Base-by-base conservation (phyloP, 2,113 vertebrate genomes). In the Reinhardtius hippoglossoides region DNA sequence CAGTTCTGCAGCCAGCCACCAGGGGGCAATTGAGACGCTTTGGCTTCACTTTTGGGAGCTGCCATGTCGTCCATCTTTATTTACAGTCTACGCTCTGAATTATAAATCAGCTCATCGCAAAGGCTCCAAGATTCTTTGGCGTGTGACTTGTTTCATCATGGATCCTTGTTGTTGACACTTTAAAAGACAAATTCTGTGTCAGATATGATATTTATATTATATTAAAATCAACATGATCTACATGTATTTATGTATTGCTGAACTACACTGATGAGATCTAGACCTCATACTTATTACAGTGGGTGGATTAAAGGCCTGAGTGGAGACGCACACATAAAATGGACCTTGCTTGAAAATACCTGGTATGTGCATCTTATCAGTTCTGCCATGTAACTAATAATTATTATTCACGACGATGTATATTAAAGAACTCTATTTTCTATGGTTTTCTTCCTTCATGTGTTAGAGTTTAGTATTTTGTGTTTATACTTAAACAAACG, bases 391-490 rank as follows among this genome's bases (percentile, higher is more conserved):
- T 72, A 75, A 54, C 77, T 81, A 71, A 50, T 79, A 44, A 58
- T 67, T 63, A 44, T 65, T 20, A 56, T 69, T 80, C 61, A 54
- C 62, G 1, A 37, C 27, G 18, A 16, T 88, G 80, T 82, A 82
- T 84, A 85, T 85, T 75, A 70, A 84, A 90, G 78, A 87, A 82
- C 82, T 88, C 81, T 91, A 84, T 87, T 90, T 86, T 86, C 89
- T 68, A 80, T 86, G 85, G 61, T 52, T 73, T 72, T 80, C 69
- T 81, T 65, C 24, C 68, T 76, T 56, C 58, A 14, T 74, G 37
- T 44, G 24, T 12, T 61, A 70, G 31, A 62, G 16, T 79, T 56
- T 42, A 80, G 35, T 44, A 10, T 64, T 68, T 37, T 23, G n/a
- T 71, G 68, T 87, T 84, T 75, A 20, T 75, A 37, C 9, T 71